phyloP scores from a whole-genome alignment of 2,113 vertebrate species.

The Xenopus borealis region DNA sequence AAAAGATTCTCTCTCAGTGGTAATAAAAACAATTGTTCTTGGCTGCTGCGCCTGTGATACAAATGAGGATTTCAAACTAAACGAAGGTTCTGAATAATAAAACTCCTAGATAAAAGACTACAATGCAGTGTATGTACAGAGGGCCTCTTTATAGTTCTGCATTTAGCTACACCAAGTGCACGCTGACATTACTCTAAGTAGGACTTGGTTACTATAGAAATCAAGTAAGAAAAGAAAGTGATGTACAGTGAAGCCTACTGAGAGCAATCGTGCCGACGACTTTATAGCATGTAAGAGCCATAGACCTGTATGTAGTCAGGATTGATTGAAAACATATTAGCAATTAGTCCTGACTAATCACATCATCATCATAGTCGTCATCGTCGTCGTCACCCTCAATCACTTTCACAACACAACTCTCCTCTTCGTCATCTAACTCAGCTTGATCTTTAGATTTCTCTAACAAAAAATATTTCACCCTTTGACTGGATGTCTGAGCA shows the following conservation, averaged over 20 bases:
- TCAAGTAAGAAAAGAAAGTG: not conserved
- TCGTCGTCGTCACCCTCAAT: constrained; percentile 49
- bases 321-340: not conserved
- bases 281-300: not conserved
- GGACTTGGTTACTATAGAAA: not conserved
- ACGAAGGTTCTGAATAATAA: no score
- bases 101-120: no score
- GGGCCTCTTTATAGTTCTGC: not conserved
- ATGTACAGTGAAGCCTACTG: no score
- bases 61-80: no score
- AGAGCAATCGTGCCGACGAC: not conserved
- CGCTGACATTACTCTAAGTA: not conserved
- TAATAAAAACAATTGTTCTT: no score
- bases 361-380: constrained; percentile 38
- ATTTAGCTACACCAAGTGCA: not conserved
- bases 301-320: not conserved
- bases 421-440: constrained; percentile 63
- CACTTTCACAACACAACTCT: constrained; percentile 22
- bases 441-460: constrained; percentile 62
- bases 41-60: no score
- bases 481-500: constrained; percentile 45
- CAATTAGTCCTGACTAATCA: constrained; percentile 52
- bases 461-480: constrained; percentile 50
- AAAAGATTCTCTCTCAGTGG: no score
- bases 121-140: no score